Evolutionary conservation across 2,113 vertebrate species (phyloP), one percentile per base, ranked within the genome.

Genomic region (Eurypyga helias): DNA sequence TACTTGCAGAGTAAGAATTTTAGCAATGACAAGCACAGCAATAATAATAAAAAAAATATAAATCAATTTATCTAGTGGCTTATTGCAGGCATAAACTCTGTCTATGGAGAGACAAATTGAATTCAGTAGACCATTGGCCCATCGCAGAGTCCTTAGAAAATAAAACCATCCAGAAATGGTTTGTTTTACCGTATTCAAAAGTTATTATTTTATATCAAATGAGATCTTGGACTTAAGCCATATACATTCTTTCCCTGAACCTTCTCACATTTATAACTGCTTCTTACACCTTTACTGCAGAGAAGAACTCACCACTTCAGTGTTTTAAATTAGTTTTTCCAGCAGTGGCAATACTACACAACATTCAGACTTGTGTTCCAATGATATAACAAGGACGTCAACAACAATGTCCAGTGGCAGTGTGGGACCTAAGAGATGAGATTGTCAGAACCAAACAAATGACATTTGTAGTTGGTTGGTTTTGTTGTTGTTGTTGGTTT

Each of bases 391-490:
- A 85, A 81, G 69, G 70, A 82, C 0, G 0, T 79, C 83, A 92
- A 58, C 49, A 80, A 2, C 41, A 54, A 79, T 72, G 89, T 86
- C 95, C 86, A 72, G 51, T 89, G 91, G 89, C 89, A 4, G 31
- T 87, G 69, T 69, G 36, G 0, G 11, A 72, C 70, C 77, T 82
- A 81, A 93, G 80, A 87, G 89, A 79, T 49, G 61, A 97, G 57
- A 57, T 69, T 95, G 94, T 93, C 86, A 94, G 61, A 92, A 81
- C 3, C 9, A 91, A 91, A 82, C 29, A 79, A 93, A 96, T 87
- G 34, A 89, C 45, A 92, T 93, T 92, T 95, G n/a, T 55, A 58
- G 46, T 28, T 20, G 31, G n/a, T n/a, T n/a, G n/a, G n/a, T n/a
- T n/a, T n/a, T n/a, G n/a, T n/a, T n/a, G n/a, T n/a, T n/a, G n/a